Evolutionary conservation across 1,140 invertebrate species (phyloP).

Genomic region (Neodiprion pinetum): DNA sequence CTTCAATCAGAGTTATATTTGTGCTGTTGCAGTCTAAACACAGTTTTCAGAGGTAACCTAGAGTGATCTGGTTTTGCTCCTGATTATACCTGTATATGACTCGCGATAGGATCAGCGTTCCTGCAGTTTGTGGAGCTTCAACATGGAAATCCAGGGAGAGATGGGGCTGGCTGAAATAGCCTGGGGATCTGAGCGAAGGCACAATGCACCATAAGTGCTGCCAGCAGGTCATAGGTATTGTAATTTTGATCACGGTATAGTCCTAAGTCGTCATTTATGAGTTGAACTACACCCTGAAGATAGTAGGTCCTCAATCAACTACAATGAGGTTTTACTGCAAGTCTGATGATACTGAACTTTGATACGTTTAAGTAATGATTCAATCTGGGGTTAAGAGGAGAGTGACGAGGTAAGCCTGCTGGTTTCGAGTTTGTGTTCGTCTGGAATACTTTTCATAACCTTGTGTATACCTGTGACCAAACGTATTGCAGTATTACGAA

Average conservation of each 20-base stretch:
- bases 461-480: no score
- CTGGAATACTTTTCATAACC: no score
- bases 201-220: constrained; percentile 1
- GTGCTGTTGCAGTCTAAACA: no score
- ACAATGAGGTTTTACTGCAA: no score
- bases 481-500: no score
- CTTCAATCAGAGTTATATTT: no score
- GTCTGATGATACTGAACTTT: no score
- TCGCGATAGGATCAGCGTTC: neutral
- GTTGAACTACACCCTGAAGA: neutral
- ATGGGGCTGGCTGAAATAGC: neutral
- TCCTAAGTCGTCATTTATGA: neutral
- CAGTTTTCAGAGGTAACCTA: neutral
- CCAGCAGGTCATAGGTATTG: neutral
- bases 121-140: neutral
- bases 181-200: neutral
- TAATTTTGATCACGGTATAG: neutral
- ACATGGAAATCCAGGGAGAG: neutral
- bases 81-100: neutral
- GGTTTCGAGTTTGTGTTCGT: no score
- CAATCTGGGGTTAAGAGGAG: no score
- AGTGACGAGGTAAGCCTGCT: no score
- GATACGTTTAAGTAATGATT: no score
- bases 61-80: neutral
- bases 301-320: neutral